Percentiles rank a stretch among this genome's conserved stretches.
phyloP scores from a whole-genome alignment of 1,140 invertebrate genomes.

The Sipha flava region DNA sequence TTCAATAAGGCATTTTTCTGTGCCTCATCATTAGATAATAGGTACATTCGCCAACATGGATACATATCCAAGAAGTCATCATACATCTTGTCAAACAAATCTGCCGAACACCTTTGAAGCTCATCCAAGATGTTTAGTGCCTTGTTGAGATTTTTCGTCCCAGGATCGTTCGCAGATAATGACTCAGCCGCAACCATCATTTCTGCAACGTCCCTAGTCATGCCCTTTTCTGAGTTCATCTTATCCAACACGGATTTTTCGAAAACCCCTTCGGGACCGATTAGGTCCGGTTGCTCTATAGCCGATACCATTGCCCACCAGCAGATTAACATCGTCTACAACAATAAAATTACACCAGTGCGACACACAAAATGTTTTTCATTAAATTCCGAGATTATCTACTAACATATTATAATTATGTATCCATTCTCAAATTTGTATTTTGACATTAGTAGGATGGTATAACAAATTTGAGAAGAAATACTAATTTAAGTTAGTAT shows the following conservation, averaged over 20 bases:
- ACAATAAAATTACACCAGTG: no score
- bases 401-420: no score
- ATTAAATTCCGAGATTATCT: neutral
- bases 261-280: neutral
- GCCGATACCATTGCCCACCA: neutral
- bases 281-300: neutral
- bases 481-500: no score
- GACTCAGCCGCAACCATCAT: neutral
- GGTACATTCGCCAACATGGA: neutral
- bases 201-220: neutral
- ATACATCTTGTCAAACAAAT: neutral
- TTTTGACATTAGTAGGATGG: no score
- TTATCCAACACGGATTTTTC: neutral
- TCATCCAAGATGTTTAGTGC: neutral
- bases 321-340: neutral
- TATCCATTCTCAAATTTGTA: no score
- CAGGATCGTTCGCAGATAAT: neutral
- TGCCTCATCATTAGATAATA: neutral
- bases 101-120: neutral
- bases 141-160: neutral
- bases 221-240: neutral
- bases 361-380: neutral
- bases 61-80: neutral
- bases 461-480: no score
- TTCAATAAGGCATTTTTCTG: rapidly evolving